Conservation (phyloP, 2,113 vertebrate genomes). For the Lucifuga dentata region DNA sequence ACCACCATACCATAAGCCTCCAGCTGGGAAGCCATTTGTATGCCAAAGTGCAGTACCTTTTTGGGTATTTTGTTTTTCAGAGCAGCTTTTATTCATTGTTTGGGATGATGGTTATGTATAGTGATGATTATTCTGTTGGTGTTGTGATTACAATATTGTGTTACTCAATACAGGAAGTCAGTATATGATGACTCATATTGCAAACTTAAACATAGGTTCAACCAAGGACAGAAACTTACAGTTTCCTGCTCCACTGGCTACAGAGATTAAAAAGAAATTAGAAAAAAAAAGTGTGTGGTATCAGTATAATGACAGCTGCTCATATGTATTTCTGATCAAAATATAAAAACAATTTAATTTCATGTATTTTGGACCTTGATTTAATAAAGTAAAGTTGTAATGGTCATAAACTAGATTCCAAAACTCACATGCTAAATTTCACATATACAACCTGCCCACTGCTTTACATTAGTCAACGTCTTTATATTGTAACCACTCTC, state of each 20-base stretch:
- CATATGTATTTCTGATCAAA: too few species aligned
- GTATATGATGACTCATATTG: conserved; percentile 47
- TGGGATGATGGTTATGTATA: conserved; percentile 34
- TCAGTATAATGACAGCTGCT: neutral
- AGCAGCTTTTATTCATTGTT: too few species aligned
- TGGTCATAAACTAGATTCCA: conserved; percentile 5
- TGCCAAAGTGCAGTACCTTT: neutral
- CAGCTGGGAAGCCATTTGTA: conserved; percentile 25
- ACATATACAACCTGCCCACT: neutral
- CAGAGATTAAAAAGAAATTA: neutral
- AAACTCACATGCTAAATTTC: neutral
- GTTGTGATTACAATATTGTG: conserved; percentile 33
- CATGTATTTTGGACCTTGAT: neutral
- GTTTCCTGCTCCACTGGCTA: neutral
- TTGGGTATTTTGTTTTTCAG: neutral
- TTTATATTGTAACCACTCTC: neutral
- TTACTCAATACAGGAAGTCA: conserved; percentile 40
- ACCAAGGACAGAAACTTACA: conserved; percentile 9
- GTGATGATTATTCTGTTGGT: neutral
- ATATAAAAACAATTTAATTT: neutral
- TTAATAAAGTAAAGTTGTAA: neutral
- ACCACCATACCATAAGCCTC: neutral
- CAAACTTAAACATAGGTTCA: conserved; percentile 15
- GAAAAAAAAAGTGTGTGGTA: neutral
- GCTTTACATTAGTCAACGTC: neutral